Percentiles rank a stretch among this genome's conserved stretches.
Evolutionary conservation across 1,140 invertebrate genomes (phyloP).

Genomic region (Drosophila grimshawi): DNA sequence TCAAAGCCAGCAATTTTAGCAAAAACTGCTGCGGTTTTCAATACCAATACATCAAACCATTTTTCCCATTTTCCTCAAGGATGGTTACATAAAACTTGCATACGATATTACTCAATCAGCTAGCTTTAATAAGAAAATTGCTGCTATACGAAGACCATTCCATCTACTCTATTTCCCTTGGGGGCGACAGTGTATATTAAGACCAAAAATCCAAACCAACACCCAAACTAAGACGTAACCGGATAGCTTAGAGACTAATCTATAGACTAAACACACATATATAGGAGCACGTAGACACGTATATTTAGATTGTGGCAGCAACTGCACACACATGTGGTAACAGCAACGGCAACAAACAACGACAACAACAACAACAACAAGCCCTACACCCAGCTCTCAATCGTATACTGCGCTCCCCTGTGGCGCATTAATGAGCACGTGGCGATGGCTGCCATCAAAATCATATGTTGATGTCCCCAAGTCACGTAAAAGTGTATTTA

Average conservation of each 20-base stretch:
- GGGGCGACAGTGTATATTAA: neutral
- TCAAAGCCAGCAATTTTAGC: too few relatives aligned
- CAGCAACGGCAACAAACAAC: neutral
- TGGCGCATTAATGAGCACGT: conserved; percentile 44
- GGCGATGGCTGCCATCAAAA: conserved; percentile 47
- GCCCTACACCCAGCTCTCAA: neutral
- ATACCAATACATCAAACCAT: too few relatives aligned
- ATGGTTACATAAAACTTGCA: too few relatives aligned
- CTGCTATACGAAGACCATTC: too few relatives aligned
- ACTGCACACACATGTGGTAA: conserved; percentile 32
- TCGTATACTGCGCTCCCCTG: neutral
- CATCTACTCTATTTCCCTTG: neutral
- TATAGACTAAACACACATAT: conserved; percentile 5
- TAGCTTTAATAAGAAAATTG: neutral
- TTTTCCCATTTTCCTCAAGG: too few relatives aligned
- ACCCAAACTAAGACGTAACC: conserved; percentile 2
- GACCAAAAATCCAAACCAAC: neutral
- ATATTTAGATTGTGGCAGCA: neutral
- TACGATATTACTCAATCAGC: too few relatives aligned
- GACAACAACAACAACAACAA: neutral
- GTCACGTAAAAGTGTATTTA: conserved; percentile 79
- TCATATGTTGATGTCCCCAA: conserved; percentile 68
- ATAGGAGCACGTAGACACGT: neutral
- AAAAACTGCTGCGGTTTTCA: too few relatives aligned
- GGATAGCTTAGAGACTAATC: neutral